These are phyloP conservation scores for Avahi laniger DNA, from an alignment of 2,797 vertebrate genomes.

Conservation along the genomic window DNA sequence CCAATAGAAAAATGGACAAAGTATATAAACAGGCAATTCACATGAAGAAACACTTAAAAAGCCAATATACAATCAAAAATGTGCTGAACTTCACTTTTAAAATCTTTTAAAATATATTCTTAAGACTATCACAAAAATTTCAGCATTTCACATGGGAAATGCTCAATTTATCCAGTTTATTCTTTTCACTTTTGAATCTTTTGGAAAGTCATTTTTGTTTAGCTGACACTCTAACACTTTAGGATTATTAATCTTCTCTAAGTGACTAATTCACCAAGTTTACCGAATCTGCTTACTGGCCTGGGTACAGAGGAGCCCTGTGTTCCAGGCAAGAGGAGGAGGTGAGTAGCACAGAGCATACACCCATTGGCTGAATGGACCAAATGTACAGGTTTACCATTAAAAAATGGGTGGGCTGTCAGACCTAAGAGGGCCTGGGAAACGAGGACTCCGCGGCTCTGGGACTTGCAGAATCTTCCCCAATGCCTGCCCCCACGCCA, in stretches of 20 bases:
- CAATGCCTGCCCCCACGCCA: accelerated
- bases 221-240: not conserved
- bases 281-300: not conserved
- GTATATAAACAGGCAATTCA: not conserved
- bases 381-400: not conserved
- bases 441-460: not conserved
- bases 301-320: not conserved
- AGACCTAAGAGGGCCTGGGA: not conserved
- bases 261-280: not conserved
- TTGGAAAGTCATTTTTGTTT: slow-evolving; percentile 17
- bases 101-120: slow-evolving; percentile 48
- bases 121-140: slow-evolving; percentile 18
- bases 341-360: not conserved
- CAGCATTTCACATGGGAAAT: not conserved
- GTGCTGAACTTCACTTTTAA: not conserved
- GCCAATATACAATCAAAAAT: slow-evolving; percentile 18
- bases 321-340: not conserved
- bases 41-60: slow-evolving; percentile 41
- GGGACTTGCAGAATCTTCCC: not conserved
- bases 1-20: slow-evolving; percentile 30
- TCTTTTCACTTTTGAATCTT: not conserved
- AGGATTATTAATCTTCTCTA: not conserved
- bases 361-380: not conserved
- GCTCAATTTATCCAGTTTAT: not conserved
- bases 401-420: not conserved